These are phyloP conservation scores for Bryconaethiops microstoma DNA, from an alignment of 2,797 vertebrate genomes.

Conservation along the genomic window DNA sequence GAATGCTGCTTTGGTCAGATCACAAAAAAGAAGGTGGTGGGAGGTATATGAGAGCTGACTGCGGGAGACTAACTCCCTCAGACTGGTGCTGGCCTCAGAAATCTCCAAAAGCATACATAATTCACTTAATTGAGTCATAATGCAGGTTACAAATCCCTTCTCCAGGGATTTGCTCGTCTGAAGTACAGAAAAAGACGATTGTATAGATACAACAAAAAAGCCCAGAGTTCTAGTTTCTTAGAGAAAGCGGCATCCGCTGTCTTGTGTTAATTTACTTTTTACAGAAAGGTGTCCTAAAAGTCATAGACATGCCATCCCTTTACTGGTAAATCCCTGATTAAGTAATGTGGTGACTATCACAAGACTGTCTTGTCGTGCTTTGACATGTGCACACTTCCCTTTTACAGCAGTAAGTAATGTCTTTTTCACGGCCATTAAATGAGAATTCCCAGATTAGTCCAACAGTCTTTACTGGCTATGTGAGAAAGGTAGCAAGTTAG, in stretches of 20 bases:
- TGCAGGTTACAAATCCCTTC: slow-evolving; percentile 41
- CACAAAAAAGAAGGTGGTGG: slow-evolving; percentile 39
- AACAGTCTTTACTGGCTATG: slow-evolving; percentile 47
- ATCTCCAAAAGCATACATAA: slow-evolving; percentile 69
- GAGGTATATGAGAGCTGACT: slow-evolving; percentile 43
- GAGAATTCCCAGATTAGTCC: slow-evolving; percentile 35
- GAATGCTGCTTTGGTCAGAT: slow-evolving; percentile 34
- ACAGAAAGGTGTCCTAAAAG: background rate
- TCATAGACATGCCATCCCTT: background rate
- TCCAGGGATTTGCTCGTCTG: slow-evolving; percentile 46
- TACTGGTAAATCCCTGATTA: background rate
- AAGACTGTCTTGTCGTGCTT: slow-evolving; percentile 44
- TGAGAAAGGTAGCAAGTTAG: too few relatives aligned
- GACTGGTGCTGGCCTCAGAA: slow-evolving; percentile 68
- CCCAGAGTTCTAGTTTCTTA: background rate
- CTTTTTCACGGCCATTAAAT: slow-evolving; percentile 57
- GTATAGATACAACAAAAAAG: background rate
- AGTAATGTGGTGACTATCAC: slow-evolving; percentile 46
- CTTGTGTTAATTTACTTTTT: background rate
- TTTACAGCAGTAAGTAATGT: slow-evolving; percentile 42
- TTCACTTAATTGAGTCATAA: slow-evolving; percentile 73
- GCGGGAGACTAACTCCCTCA: slow-evolving; percentile 52
- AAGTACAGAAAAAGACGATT: background rate
- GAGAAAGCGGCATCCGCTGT: background rate
- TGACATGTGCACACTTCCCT: slow-evolving; percentile 41